These are phyloP conservation scores for Drosophila kikkawai DNA, from an alignment of 1,140 invertebrate species.

Conservation along the genomic window DNA sequence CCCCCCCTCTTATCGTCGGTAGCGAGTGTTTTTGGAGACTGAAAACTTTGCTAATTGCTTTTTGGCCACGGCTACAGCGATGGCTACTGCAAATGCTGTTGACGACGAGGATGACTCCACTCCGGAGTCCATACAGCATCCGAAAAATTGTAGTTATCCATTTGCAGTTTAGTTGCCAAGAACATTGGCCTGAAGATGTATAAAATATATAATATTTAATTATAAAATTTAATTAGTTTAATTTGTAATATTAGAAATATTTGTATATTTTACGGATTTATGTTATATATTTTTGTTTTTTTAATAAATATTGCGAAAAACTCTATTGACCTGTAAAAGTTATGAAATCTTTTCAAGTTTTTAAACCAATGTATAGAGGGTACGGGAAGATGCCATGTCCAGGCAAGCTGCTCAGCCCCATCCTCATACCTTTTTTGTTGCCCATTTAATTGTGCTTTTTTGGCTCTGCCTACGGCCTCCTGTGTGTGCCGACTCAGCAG, in stretches of 20 bases:
- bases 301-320: not conserved
- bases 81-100: constrained; percentile 27
- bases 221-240: not conserved
- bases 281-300: not conserved
- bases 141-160: constrained; percentile 53
- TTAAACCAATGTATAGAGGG: constrained; percentile 9
- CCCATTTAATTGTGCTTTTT: constrained; percentile 75
- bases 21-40: constrained; percentile 55
- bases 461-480: constrained; percentile 35
- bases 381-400: constrained; percentile 9
- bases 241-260: not conserved
- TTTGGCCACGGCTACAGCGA: constrained; percentile 67
- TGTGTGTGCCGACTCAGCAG: constrained; percentile 64
- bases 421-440: constrained; percentile 40
- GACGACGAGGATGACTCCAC: constrained; percentile 18
- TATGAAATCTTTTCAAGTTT: not conserved
- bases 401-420: constrained; percentile 10
- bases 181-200: not conserved
- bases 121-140: constrained; percentile 13
- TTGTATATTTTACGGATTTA: not conserved
- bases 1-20: not conserved
- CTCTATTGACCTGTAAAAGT: not conserved
- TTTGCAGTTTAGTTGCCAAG: constrained; percentile 30
- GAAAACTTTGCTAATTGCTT: constrained; percentile 83
- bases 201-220: not conserved